Percentiles rank a stretch among this genome's conserved stretches.
phyloP scores from a whole-genome alignment of 1,140 invertebrate species.

The Drosophila orosa region DNA sequence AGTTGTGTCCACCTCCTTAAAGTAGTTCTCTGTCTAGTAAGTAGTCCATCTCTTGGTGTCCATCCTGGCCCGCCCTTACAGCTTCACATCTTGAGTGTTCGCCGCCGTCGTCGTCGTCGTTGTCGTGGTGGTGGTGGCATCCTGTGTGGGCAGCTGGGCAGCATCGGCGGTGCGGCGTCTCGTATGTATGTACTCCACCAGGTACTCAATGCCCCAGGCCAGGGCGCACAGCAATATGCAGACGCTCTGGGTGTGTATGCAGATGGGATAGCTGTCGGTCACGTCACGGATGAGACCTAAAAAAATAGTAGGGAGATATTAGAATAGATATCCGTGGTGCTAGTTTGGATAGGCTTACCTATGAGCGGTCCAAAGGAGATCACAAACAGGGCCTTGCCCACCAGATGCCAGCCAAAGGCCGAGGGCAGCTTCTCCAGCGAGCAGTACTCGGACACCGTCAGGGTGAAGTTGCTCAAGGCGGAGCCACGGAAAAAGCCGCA shows the following conservation, averaged over 20 bases:
- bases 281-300: constrained; percentile 89
- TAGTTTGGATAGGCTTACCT: no score
- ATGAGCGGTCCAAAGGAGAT: constrained; percentile 89
- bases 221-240: constrained; percentile 88
- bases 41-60: constrained; percentile 15
- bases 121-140: not conserved
- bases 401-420: constrained; percentile 91
- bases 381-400: constrained; percentile 90
- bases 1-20: constrained; percentile 17
- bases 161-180: constrained; percentile 67
- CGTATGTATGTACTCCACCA: constrained; percentile 77
- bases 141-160: constrained; percentile 54
- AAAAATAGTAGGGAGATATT: not conserved
- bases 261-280: constrained; percentile 88
- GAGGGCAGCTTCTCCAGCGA: constrained; percentile 90
- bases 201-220: constrained; percentile 89
- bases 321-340: no score
- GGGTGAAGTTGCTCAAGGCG: constrained; percentile 90
- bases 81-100: constrained; percentile 56
- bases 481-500: constrained; percentile 90
- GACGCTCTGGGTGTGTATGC: constrained; percentile 89
- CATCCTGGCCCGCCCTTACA: constrained; percentile 37
- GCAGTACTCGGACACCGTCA: constrained; percentile 90
- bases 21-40: constrained; percentile 13
- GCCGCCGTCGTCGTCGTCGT: constrained; percentile 13